Evolutionary conservation across 2,888 invertebrate species (phyloP), one percentile per base, ranked within the genome.

Genomic region (Tanypteryx hageni): DNA sequence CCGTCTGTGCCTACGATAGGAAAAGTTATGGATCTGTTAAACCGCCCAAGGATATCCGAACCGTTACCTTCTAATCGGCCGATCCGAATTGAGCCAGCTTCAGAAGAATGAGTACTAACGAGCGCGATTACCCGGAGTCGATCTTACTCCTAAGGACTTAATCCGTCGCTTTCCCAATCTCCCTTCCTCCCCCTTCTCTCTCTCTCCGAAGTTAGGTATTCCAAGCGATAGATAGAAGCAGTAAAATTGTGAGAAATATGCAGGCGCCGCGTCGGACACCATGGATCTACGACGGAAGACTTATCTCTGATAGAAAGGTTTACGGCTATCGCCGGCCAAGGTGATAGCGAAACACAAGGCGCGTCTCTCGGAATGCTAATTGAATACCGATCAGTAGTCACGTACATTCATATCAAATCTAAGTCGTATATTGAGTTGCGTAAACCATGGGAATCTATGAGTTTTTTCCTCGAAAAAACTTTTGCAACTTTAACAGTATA

Each of bases 161-260:
- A 89, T 89, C 64, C 64, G 44, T 57, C 44, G 57, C 83, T 56
- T 44, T 44, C 44, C 44, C 44, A 44, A 44, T 44, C 44, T 44
- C 5, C 44, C 1, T 44, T 44, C 44, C 27, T 27, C 76, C 68
- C 68, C 76, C 11, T 44, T 64, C 64, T 18, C 61, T 64, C 64
- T 31, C 64, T 61, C 61, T 59, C 16, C 76, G 76, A 18, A 86
- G 22, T 22, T 22, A 31, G 86, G 61, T 86, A 61, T 86, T 86
- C 18, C 86, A 61, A 86, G 59, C 61, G 61, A 31, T 27, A 27
- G 18, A 31, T 18, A 9, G 86, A 14, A 9, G 89, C n/a, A 64
- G 64, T 68, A 89, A 64, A 89, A 89, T 59, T 64, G 89, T 31
- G 89, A 18, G 68, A 89, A 89, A 89, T 89, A 89, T 56, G 89